A percentile compares a stretch with the other conserved stretches of the same genome.
Evolutionary conservation across 2,113 vertebrate species (phyloP).

Genomic region (Podarcis raffonei): DNA sequence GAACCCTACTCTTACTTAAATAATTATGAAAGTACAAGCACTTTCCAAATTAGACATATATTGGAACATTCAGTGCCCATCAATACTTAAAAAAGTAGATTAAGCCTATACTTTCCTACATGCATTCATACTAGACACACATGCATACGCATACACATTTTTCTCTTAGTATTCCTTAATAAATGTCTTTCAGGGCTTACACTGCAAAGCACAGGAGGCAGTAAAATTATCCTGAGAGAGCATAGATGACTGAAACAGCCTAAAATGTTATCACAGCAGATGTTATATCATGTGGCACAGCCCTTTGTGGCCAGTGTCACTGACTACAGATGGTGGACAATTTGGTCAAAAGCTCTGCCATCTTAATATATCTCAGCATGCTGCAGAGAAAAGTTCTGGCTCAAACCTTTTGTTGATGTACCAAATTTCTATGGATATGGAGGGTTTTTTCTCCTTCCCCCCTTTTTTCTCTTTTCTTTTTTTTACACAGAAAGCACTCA

Average conservation of each 20-base stretch:
- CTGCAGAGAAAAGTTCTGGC: not conserved
- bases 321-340: not conserved
- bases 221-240: not conserved
- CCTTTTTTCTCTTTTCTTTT: too few relatives aligned
- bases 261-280: not conserved
- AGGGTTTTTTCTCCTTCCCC: too few relatives aligned
- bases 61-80: not conserved
- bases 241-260: not conserved
- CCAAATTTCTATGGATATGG: not conserved
- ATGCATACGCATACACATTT: too few relatives aligned
- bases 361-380: not conserved
- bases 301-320: not conserved
- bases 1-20: not conserved
- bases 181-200: not conserved
- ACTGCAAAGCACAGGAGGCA: not conserved
- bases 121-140: too few relatives aligned
- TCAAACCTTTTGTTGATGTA: not conserved
- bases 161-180: not conserved
- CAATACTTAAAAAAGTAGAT: not conserved
- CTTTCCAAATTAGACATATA: not conserved
- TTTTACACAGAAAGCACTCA: too few relatives aligned
- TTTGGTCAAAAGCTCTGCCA: not conserved
- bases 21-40: conserved; percentile 3
- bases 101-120: not conserved
- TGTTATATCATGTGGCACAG: not conserved